These are phyloP conservation scores for Camarhynchus parvulus DNA, from an alignment of 2,113 vertebrate species.

Conservation along the genomic window DNA sequence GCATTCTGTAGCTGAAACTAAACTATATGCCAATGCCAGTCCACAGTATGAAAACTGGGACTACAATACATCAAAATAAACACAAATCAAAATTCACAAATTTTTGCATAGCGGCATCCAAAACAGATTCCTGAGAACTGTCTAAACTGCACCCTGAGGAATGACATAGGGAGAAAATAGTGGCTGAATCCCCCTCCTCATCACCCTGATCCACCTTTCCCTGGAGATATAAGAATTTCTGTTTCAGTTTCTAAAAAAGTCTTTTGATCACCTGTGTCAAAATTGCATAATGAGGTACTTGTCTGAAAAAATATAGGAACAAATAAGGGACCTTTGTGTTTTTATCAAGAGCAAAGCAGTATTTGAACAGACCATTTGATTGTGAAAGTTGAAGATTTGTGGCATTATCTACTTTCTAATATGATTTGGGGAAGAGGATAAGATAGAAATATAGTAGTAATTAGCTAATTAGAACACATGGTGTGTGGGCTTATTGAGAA, in stretches of 20 bases:
- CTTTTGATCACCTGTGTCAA: background rate
- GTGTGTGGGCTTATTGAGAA: constrained; percentile 44
- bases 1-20: background rate
- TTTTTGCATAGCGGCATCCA: background rate
- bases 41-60: background rate
- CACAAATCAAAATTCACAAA: background rate
- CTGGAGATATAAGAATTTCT: background rate
- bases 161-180: background rate
- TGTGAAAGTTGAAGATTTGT: constrained; percentile 20
- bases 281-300: background rate
- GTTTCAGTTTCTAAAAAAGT: background rate
- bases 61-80: background rate
- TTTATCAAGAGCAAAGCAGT: background rate
- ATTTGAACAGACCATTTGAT: background rate
- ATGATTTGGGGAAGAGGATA: background rate
- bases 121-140: background rate
- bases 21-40: background rate
- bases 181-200: background rate
- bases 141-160: background rate
- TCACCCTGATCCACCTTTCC: background rate
- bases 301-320: background rate
- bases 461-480: constrained; percentile 57
- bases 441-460: constrained; percentile 24
- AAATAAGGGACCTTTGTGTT: background rate
- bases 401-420: background rate